Evolutionary conservation across 2,113 vertebrate species (phyloP).

Genomic region (Forbesichthys agassizii): DNA sequence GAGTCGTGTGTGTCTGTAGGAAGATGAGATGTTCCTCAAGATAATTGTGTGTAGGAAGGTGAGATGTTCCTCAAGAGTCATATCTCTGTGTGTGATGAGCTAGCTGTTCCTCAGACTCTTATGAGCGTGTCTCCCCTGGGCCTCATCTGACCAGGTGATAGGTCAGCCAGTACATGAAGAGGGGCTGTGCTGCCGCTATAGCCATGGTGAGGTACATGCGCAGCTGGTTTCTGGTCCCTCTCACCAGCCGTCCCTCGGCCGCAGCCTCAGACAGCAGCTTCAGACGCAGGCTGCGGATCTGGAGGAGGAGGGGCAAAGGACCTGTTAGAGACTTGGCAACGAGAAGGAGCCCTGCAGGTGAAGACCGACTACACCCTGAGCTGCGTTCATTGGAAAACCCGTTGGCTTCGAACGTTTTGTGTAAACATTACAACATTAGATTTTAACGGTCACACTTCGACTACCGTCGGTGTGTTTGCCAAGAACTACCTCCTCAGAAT

Average conservation of each 20-base stretch:
- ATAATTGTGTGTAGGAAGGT: too few relatives aligned
- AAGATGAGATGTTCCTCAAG: neutral
- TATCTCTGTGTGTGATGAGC: neutral
- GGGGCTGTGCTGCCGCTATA: conserved; percentile 85
- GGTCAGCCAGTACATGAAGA: conserved; percentile 96
- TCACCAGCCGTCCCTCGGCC: conserved; percentile 82
- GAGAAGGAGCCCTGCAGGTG: too few relatives aligned
- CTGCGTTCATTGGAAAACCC: too few relatives aligned
- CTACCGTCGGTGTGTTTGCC: too few relatives aligned
- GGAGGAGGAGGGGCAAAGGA: conserved; percentile 5
- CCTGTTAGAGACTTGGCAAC: too few relatives aligned
- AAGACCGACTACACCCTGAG: too few relatives aligned
- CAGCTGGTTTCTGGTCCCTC: conserved; percentile 85
- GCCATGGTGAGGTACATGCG: conserved; percentile 93
- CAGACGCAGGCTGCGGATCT: conserved; percentile 87
- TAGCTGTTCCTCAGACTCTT: neutral
- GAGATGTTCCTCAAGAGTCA: neutral
- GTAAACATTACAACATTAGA: too few relatives aligned
- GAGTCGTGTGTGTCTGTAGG: conserved; percentile 2
- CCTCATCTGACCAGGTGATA: conserved; percentile 87
- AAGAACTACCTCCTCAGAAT: too few relatives aligned
- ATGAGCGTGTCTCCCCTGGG: neutral
- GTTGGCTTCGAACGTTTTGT: too few relatives aligned
- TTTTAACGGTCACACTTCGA: too few relatives aligned
- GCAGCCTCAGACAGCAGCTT: conserved; percentile 88